A percentile compares a stretch with the other conserved stretches of the same genome.
phyloP scores from a whole-genome alignment of 2,113 vertebrate species.

The Dasyornis broadbenti region DNA sequence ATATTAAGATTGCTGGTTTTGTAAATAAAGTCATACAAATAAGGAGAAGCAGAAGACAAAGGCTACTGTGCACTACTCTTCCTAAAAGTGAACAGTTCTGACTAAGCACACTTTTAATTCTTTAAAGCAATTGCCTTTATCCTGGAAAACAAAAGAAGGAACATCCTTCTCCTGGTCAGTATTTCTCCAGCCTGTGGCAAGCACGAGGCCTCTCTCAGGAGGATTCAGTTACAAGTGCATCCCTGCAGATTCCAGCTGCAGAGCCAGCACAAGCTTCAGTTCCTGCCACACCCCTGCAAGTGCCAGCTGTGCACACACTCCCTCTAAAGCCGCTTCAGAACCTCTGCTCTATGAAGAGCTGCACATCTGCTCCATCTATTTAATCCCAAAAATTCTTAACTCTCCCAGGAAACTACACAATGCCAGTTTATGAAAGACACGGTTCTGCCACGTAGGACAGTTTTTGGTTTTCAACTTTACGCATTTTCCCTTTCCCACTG shows the following conservation, averaged over 20 bases:
- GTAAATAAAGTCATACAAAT: neutral
- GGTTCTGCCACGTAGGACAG: neutral
- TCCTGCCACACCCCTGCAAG: accelerated
- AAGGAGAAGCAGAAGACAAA: neutral
- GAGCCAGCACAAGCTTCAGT: neutral
- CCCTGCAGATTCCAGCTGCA: neutral
- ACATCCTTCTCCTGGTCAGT: neutral
- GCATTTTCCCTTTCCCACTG: accelerated
- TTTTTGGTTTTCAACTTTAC: neutral
- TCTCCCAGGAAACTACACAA: neutral
- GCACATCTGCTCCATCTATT: neutral
- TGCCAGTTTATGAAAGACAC: neutral
- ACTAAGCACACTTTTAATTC: neutral
- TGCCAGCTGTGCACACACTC: neutral
- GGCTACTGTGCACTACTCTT: neutral
- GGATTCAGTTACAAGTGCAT: neutral
- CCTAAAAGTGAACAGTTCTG: neutral
- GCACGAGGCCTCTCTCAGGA: accelerated
- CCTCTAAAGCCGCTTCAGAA: neutral
- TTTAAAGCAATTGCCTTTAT: neutral
- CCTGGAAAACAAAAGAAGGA: neutral
- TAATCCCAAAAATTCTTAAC: neutral
- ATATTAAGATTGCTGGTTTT: neutral
- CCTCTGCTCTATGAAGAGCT: neutral
- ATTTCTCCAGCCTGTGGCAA: neutral